phyloP scores from a whole-genome alignment of 2,797 vertebrate genomes.

The Galaxias olidus region DNA sequence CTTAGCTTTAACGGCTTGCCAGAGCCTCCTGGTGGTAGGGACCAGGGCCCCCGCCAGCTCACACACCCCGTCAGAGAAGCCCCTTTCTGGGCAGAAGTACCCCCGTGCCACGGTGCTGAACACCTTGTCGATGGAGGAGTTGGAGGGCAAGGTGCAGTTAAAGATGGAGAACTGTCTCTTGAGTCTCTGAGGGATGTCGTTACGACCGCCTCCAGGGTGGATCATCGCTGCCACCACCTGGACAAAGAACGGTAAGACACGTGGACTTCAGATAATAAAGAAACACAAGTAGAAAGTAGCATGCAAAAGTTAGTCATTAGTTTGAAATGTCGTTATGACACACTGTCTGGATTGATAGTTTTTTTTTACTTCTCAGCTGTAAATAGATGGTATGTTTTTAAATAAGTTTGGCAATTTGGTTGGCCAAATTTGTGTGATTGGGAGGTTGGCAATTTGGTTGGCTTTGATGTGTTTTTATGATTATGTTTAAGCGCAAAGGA shows the following conservation, averaged over 20 bases:
- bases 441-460: neutral
- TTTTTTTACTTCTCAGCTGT: no score
- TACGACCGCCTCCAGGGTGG: conserved; percentile 83
- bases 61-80: conserved; percentile 70
- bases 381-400: no score
- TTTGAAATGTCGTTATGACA: no score
- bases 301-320: no score
- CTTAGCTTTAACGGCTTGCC: conserved; percentile 84
- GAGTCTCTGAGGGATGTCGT: conserved; percentile 85
- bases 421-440: no score
- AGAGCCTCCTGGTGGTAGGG: conserved; percentile 76
- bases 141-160: conserved; percentile 85
- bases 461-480: neutral
- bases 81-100: conserved; percentile 80
- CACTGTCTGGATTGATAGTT: no score
- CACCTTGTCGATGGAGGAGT: conserved; percentile 83
- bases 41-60: conserved; percentile 74
- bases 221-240: conserved; percentile 85
- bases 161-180: conserved; percentile 85
- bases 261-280: no score
- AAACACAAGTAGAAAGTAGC: no score
- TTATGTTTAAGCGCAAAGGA: neutral
- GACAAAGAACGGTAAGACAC: conserved; percentile 3
- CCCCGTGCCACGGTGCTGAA: conserved; percentile 80
- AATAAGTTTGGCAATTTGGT: no score